Conservation (phyloP, 2,888 invertebrate species). For the Spialia ferax region DNA sequence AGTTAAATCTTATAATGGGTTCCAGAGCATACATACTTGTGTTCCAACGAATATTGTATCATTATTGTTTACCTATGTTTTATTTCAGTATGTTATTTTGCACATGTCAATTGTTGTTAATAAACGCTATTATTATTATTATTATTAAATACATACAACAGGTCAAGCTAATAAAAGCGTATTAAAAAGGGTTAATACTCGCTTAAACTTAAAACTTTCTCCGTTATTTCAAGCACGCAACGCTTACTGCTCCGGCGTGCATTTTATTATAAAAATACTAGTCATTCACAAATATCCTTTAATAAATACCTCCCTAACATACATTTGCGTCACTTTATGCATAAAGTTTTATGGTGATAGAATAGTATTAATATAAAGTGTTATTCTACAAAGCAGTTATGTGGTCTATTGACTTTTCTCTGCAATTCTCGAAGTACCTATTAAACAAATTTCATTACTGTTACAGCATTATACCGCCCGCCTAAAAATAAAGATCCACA, state of each 20-base stretch:
- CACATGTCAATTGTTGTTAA: background rate
- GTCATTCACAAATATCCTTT: conserved; percentile 28
- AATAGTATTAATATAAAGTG: background rate
- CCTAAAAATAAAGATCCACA: no score
- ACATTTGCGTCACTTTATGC: conserved; percentile 1
- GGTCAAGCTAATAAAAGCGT: no score
- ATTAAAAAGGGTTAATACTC: background rate
- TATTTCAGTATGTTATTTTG: background rate
- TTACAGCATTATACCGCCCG: no score
- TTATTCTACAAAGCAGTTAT: no score
- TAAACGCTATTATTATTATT: background rate
- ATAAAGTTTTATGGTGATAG: background rate
- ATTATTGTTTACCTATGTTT: no score
- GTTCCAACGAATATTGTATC: no score
- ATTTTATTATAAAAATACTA: conserved; percentile 49
- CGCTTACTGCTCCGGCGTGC: conserved; percentile 40
- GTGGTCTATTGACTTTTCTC: no score
- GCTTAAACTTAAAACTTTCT: background rate
- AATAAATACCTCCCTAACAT: conserved; percentile 1
- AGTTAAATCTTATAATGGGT: no score
- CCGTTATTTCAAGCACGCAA: conserved; percentile 1
- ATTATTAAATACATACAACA: background rate
- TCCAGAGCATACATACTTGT: no score
- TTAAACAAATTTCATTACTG: no score
- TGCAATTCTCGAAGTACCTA: no score